Evolutionary conservation across 2,797 vertebrate genomes (phyloP).

Genomic region (Yasuhikotakia modesta): DNA sequence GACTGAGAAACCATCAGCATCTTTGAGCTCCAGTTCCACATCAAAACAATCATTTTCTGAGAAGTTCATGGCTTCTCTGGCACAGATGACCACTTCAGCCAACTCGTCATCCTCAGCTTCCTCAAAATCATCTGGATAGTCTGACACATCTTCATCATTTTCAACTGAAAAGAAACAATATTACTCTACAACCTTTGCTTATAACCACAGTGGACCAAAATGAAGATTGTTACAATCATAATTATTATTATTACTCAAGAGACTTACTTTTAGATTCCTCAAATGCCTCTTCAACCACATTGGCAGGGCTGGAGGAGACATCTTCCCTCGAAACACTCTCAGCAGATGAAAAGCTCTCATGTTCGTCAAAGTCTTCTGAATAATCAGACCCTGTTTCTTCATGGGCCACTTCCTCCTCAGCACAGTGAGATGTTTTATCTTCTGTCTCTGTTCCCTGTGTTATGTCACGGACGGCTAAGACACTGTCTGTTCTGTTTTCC

Average conservation of each 20-base stretch:
- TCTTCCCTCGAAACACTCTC: constrained; percentile 64
- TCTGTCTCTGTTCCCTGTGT: constrained; percentile 3
- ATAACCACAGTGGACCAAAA: too few relatives aligned
- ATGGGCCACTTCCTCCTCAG: constrained; percentile 52
- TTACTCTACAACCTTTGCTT: too few relatives aligned
- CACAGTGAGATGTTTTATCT: not conserved
- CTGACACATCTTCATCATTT: constrained; percentile 59
- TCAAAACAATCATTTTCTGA: constrained; percentile 63
- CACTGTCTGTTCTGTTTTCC: constrained; percentile 21
- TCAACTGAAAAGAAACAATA: too few relatives aligned
- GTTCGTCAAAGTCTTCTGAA: constrained; percentile 80
- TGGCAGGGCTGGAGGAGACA: constrained; percentile 27
- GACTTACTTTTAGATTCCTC: constrained; percentile 70
- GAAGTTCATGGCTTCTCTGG: constrained; percentile 60
- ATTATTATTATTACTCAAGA: not conserved
- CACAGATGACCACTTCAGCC: constrained; percentile 58
- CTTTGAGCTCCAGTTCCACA: constrained; percentile 69
- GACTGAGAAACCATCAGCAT: constrained; percentile 64
- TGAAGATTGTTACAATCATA: too few relatives aligned
- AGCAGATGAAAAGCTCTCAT: constrained; percentile 68
- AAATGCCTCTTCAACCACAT: constrained; percentile 52
- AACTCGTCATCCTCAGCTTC: constrained; percentile 68
- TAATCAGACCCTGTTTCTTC: constrained; percentile 69
- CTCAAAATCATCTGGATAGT: constrained; percentile 82
- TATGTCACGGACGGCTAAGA: not conserved